Evolutionary conservation across 2,113 vertebrate genomes (phyloP), one percentile per base, ranked within the genome.

Genomic region (Octodon degus): DNA sequence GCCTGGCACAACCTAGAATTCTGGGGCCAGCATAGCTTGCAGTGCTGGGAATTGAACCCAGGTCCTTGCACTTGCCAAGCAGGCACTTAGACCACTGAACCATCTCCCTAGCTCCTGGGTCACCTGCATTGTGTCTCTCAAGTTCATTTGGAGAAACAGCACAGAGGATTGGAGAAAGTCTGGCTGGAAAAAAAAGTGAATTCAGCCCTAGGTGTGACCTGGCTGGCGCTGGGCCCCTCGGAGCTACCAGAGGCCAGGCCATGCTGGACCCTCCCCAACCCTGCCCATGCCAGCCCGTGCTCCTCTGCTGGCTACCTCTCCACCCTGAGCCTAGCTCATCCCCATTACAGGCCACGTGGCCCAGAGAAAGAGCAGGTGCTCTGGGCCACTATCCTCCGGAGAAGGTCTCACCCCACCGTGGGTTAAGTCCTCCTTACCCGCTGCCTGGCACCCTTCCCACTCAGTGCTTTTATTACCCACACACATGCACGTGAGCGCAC

Each of bases 161-260:
- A 32, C 43, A 12, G 47, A 58, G 24, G 24, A 63, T 0, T 22
- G 19, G 76, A n/a, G 30, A 85, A 22, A 82, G 20, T 12, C 92
- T 63, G 27, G 8, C 12, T 55, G 24, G 1, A 40, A 19, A 34
- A 0, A 2, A 67, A 3, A 9, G 7, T 50, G 47, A 47, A 24
- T 27, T 65, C 37, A 53, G 40, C 55, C 8, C 55, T 5, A 2
- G 27, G 72, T 7, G 20, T 19, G 32, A 32, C 2, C 27, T 37
- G 80, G 55, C 32, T 32, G 55, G 55, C 3, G 1, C 27, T 5
- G 32, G 30, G 55, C 20, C n/a, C 22, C 19, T 24, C 68, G 12
- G 34, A 58, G 19, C 22, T 20, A 22, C 24, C 16, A 25, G 81
- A 74, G 70, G 47, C 27, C 62, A 27, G 22, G 37, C 68, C 13